A percentile compares a stretch with the other conserved stretches of the same genome.
phyloP scores from a whole-genome alignment of 2,113 vertebrate species.

The Excalfactoria chinensis region DNA sequence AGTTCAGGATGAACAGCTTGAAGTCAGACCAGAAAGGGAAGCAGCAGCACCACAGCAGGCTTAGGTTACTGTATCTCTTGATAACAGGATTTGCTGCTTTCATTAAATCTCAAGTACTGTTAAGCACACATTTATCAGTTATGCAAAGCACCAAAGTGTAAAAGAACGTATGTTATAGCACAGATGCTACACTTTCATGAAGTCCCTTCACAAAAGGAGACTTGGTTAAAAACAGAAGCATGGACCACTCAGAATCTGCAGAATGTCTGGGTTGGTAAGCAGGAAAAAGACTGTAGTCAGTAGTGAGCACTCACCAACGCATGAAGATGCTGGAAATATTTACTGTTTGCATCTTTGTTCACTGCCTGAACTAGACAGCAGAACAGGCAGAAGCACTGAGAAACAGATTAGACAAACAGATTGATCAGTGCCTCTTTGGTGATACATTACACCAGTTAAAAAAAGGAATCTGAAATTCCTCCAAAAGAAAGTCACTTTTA shows the following conservation, averaged over 20 bases:
- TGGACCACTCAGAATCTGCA: neutral
- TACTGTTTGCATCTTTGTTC: neutral
- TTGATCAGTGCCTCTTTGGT: neutral
- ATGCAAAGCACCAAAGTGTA: neutral
- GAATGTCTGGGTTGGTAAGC: neutral
- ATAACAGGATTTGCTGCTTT: neutral
- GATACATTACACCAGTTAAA: neutral
- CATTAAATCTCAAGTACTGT: neutral
- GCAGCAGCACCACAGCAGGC: neutral
- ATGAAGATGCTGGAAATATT: neutral
- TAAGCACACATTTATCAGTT: neutral
- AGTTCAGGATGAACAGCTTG: neutral
- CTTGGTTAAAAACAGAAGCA: neutral
- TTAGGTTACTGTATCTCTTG: neutral
- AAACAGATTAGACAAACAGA: neutral
- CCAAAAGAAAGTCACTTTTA: neutral
- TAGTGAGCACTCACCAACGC: neutral
- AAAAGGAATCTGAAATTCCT: neutral
- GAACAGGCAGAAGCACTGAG: neutral
- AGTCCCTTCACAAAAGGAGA: neutral
- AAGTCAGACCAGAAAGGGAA: neutral
- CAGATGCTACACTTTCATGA: neutral
- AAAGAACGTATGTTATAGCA: rapidly evolving
- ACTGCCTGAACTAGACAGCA: neutral
- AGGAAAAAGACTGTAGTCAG: neutral